Conservation (phyloP, 2,797 vertebrate genomes). For the Manis javanica region DNA sequence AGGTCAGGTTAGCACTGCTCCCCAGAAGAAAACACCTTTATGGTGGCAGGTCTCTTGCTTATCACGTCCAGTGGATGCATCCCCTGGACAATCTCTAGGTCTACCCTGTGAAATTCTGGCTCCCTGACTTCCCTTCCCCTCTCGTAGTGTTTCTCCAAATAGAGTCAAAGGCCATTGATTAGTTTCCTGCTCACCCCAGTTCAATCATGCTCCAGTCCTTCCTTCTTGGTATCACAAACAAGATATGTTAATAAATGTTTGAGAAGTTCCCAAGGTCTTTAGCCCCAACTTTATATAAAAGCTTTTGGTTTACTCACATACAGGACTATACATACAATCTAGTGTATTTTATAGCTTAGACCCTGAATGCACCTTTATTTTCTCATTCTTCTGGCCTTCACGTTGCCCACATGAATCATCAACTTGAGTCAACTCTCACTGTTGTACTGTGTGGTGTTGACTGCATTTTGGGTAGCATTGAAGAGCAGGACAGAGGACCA, state of each 20-base stretch:
- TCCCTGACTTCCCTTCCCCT: background rate
- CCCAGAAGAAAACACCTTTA: background rate
- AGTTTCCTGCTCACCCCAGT: accelerated
- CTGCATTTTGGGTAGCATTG: background rate
- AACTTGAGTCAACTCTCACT: background rate
- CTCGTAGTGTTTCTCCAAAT: background rate
- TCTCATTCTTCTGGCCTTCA: background rate
- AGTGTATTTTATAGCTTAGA: background rate
- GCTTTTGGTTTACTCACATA: background rate
- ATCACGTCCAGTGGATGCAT: background rate
- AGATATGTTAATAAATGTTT: background rate
- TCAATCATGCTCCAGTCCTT: background rate
- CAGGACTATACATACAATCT: too few species aligned
- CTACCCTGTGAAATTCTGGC: background rate
- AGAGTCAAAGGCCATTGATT: background rate
- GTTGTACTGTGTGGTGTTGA: too few species aligned
- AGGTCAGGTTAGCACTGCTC: background rate
- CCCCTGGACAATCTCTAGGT: background rate
- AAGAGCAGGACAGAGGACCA: background rate
- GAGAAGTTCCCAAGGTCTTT: background rate
- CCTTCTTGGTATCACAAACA: background rate
- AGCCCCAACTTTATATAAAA: background rate
- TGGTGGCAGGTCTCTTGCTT: background rate
- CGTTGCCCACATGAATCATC: background rate
- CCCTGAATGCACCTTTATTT: background rate